Evolutionary conservation across 2,113 vertebrate species (phyloP).

Genomic region (Coregonus clupeaformis): DNA sequence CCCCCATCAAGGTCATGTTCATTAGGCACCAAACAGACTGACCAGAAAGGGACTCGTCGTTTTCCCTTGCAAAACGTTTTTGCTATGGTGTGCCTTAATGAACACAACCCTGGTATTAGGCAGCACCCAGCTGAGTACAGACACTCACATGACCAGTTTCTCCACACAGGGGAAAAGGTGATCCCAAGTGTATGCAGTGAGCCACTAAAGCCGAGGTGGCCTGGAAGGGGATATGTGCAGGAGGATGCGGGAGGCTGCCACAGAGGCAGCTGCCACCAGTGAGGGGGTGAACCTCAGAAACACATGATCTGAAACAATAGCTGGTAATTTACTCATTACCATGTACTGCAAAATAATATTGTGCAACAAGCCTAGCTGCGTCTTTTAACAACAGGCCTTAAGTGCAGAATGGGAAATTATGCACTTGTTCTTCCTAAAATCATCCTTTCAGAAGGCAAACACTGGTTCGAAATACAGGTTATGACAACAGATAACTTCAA

Average conservation of each 20-base stretch:
- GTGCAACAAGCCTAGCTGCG: not conserved
- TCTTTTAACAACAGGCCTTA: not conserved
- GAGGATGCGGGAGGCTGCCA: slow-evolving; percentile 90
- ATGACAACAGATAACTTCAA: not conserved
- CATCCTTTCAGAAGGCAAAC: not conserved
- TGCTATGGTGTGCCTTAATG: no score
- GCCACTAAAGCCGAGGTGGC: slow-evolving; percentile 86
- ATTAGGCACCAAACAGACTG: no score
- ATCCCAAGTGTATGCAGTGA: slow-evolving; percentile 91
- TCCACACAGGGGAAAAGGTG: slow-evolving; percentile 88
- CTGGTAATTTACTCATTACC: slow-evolving; percentile 25
- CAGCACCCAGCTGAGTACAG: not conserved
- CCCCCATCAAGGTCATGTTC: slow-evolving; percentile 88
- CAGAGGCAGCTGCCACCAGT: slow-evolving; percentile 89
- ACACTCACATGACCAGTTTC: slow-evolving; percentile 87
- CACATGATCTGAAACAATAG: slow-evolving; percentile 84
- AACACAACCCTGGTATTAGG: not conserved
- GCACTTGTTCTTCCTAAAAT: not conserved
- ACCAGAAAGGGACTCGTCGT: no score
- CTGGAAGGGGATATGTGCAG: slow-evolving; percentile 90
- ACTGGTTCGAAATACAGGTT: no score
- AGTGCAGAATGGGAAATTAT: not conserved
- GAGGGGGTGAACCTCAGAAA: slow-evolving; percentile 94
- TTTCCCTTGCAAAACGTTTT: no score
- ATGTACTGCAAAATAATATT: not conserved